Conservation (phyloP, 2,888 invertebrate genomes). For the Caenorhabditis sp. region DNA sequence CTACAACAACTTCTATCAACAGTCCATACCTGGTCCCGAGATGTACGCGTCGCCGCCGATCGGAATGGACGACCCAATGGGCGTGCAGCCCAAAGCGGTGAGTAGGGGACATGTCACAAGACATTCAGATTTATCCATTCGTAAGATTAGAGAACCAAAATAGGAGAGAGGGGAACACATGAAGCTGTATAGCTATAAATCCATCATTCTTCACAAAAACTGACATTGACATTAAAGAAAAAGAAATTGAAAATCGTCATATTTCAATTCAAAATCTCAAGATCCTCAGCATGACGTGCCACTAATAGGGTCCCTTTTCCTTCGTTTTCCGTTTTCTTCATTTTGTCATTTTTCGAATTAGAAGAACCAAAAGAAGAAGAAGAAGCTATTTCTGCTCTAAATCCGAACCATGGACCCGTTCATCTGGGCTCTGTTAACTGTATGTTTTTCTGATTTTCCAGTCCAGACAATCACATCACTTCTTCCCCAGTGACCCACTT, state of each 20-base stretch:
- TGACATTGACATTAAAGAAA: conserved; percentile 41
- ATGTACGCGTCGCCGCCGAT: conserved; percentile 51
- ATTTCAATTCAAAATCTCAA: conserved; percentile 38
- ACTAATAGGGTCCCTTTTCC: conserved; percentile 30
- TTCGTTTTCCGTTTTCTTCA: conserved; percentile 16
- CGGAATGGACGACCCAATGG: conserved; percentile 58
- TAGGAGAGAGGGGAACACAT: conserved; percentile 5
- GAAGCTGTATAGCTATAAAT: conserved; percentile 49
- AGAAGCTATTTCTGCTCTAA: no score
- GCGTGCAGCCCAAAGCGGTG: conserved; percentile 63
- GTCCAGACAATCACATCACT: background rate
- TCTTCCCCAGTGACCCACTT: conserved; percentile 6
- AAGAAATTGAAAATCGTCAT: conserved; percentile 54
- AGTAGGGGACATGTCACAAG: conserved; percentile 4
- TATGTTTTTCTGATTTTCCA: conserved; percentile 17
- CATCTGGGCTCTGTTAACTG: conserved; percentile 42
- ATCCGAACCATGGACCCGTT: conserved; percentile 31
- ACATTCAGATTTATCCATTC: background rate
- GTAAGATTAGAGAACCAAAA: background rate
- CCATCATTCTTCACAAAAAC: conserved; percentile 36
- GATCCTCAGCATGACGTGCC: conserved; percentile 31
- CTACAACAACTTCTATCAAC: conserved; percentile 59
- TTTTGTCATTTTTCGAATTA: background rate
- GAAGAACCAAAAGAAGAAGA: no score
- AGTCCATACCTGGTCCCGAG: conserved; percentile 47